A percentile compares a stretch with the other conserved stretches of the same genome.
These are phyloP conservation scores for Rhyacichthys aspro DNA, from an alignment of 2,797 vertebrate genomes.

Conservation along the genomic window DNA sequence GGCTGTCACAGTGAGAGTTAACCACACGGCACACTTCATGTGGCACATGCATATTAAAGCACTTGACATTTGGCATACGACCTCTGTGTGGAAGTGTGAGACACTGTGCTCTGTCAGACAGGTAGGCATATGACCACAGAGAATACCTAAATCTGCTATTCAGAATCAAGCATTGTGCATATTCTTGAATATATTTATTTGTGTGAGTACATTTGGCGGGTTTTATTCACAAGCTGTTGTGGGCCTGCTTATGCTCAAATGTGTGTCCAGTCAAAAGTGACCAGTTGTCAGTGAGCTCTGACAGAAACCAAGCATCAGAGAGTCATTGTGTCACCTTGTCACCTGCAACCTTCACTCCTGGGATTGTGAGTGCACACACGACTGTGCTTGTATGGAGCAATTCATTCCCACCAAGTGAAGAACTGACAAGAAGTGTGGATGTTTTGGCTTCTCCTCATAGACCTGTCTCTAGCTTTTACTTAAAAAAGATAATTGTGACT, in stretches of 20 bases:
- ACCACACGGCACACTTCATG: conserved; percentile 26
- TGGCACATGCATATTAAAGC: conserved; percentile 37
- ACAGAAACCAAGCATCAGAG: conserved; percentile 69
- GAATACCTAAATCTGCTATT: conserved; percentile 27
- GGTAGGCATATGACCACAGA: conserved; percentile 12
- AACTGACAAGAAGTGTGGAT: conserved; percentile 5
- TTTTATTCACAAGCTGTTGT: conserved; percentile 17
- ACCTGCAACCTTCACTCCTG: conserved; percentile 53
- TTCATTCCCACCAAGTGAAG: conserved; percentile 10
- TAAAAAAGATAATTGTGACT: too few relatives aligned
- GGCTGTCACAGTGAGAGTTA: conserved; percentile 32
- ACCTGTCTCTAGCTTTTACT: conserved; percentile 5
- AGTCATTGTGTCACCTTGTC: conserved; percentile 67
- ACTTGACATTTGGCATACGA: conserved; percentile 38
- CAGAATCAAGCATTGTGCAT: conserved; percentile 18
- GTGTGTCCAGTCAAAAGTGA: conserved; percentile 61
- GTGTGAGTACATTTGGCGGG: conserved; percentile 27
- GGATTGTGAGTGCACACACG: conserved; percentile 14
- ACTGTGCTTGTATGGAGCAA: conserved; percentile 16
- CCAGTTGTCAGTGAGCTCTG: too few relatives aligned
- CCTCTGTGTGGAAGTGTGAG: conserved; percentile 31
- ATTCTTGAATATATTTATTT: conserved; percentile 24
- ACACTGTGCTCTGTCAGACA: conserved; percentile 37
- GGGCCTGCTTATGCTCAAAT: conserved; percentile 1
- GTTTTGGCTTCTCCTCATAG: conserved; percentile 12